Evolutionary conservation across 2,113 vertebrate genomes (phyloP).

Genomic region (Ochotona curzoniae): DNA sequence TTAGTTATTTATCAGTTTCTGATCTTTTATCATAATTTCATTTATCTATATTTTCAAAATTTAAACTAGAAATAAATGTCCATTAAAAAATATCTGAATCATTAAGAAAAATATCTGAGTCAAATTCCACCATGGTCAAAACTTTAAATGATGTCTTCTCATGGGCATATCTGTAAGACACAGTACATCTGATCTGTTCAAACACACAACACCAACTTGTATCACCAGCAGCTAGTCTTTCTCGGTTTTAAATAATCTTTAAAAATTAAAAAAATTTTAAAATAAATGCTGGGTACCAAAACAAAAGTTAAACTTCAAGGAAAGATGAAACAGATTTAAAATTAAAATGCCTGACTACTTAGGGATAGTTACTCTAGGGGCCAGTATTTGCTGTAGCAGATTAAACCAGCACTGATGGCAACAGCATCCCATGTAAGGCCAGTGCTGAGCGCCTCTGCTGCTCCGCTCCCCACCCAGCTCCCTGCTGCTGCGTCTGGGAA

Average conservation of each 20-base stretch:
- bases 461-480: too few relatives aligned
- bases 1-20: not conserved
- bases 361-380: too few relatives aligned
- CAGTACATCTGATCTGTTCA: not conserved
- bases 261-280: not conserved
- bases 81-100: not conserved
- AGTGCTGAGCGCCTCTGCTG: too few relatives aligned
- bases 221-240: not conserved
- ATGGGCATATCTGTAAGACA: not conserved
- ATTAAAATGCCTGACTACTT: too few relatives aligned
- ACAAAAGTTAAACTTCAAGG: slow-evolving; percentile 8
- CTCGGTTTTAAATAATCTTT: not conserved
- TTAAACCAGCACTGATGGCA: too few relatives aligned
- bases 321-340: not conserved
- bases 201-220: not conserved
- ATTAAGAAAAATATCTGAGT: slow-evolving; percentile 35
- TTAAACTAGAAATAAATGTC: slow-evolving; percentile 55
- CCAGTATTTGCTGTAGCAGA: too few relatives aligned
- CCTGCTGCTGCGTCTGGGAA: too few relatives aligned
- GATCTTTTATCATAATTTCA: not conserved
- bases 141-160: slow-evolving; percentile 1
- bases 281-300: not conserved
- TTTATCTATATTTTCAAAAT: slow-evolving; percentile 24
- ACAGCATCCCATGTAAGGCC: too few relatives aligned
- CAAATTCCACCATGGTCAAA: not conserved